Evolutionary conservation across 2,113 vertebrate species (phyloP).

Genomic region (Ranitomeya imitator): DNA sequence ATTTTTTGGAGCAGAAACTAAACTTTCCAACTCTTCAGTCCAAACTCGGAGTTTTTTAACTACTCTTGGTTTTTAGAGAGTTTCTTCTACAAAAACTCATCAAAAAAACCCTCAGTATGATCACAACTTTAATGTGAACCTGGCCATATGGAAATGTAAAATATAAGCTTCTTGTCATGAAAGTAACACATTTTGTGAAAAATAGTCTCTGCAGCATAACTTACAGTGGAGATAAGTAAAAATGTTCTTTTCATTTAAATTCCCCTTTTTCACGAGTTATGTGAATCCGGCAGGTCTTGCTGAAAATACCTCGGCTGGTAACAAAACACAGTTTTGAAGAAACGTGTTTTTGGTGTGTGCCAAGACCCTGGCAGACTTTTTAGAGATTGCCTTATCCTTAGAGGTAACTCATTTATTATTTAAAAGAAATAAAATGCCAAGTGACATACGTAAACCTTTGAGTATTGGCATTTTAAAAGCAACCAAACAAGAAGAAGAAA

Average conservation of each 20-base stretch:
- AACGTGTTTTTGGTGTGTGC: neutral
- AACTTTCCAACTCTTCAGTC: no score
- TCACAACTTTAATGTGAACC: no score
- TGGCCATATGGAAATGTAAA: no score
- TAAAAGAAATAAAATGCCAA: constrained; percentile 32
- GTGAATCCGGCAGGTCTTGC: neutral
- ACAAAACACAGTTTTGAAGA: neutral
- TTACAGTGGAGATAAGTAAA: neutral
- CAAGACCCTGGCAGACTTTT: neutral
- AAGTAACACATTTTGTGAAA: neutral
- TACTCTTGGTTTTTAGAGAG: no score
- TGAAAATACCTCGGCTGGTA: neutral
- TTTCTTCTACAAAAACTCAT: no score
- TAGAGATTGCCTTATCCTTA: neutral
- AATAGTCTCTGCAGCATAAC: neutral
- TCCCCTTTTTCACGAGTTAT: neutral
- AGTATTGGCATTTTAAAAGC: constrained; percentile 1
- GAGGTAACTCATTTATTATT: constrained; percentile 10
- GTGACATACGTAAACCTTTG: neutral
- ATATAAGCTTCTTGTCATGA: no score
- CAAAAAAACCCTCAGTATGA: no score
- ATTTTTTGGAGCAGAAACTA: no score
- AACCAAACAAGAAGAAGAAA: constrained; percentile 41
- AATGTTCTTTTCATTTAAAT: neutral
- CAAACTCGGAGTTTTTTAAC: no score